A percentile compares a stretch with the other conserved stretches of the same genome.
Evolutionary conservation across 1,140 invertebrate species (phyloP).

Genomic region (Melitaea cinxia): DNA sequence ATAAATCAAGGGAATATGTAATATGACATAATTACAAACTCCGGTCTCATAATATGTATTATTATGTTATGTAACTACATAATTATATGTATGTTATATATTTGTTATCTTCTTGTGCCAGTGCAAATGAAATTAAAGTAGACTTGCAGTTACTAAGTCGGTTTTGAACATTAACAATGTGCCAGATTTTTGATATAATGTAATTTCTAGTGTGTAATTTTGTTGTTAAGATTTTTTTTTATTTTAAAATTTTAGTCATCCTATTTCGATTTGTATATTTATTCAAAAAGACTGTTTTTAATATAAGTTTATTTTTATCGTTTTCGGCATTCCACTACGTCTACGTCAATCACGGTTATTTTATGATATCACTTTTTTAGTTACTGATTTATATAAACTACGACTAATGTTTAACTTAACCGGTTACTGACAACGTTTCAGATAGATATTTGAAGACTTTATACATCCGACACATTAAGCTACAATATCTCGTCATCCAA

Average conservation of each 20-base stretch:
- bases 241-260: constrained; percentile 23
- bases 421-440: too few relatives aligned
- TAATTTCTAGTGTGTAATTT: constrained; percentile 8
- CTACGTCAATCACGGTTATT: constrained; percentile 14
- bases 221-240: constrained; percentile 7
- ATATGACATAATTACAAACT: too few relatives aligned
- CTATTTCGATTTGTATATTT: constrained; percentile 29
- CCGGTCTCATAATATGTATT: too few relatives aligned
- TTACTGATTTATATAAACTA: too few relatives aligned
- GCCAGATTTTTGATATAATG: constrained; percentile 25
- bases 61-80: too few relatives aligned
- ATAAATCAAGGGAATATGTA: too few relatives aligned
- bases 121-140: background rate
- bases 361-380: constrained; percentile 14
- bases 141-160: constrained; percentile 18
- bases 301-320: constrained; percentile 2
- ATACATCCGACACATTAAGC: too few relatives aligned
- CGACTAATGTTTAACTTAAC: too few relatives aligned
- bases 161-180: constrained; percentile 15
- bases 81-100: background rate
- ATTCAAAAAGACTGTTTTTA: constrained; percentile 41
- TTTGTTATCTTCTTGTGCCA: background rate
- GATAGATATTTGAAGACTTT: too few relatives aligned
- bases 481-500: too few relatives aligned
- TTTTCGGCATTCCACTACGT: constrained; percentile 22